phyloP scores from a whole-genome alignment of 2,113 vertebrate genomes.

The Phalacrocorax brasilianus region DNA sequence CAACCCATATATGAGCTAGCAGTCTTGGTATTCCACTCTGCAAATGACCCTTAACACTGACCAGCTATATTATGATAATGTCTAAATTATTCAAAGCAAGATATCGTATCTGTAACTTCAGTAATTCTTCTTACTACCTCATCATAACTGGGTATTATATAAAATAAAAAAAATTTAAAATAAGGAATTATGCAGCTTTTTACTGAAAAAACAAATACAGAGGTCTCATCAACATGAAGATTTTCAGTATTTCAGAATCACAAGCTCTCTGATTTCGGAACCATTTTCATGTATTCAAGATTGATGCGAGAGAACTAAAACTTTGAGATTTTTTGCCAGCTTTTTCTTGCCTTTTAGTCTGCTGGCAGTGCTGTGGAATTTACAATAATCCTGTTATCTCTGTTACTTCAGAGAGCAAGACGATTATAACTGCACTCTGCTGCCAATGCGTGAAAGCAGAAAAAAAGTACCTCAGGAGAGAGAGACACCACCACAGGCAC shows the following conservation, averaged over 20 bases:
- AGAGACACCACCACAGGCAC: constrained; percentile 1
- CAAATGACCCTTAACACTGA: not conserved
- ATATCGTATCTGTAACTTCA: not conserved
- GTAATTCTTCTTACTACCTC: not conserved
- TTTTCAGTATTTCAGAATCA: not conserved
- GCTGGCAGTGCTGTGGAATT: constrained; percentile 46
- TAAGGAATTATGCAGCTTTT: not conserved
- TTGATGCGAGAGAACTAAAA: not conserved
- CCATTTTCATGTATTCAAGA: not conserved
- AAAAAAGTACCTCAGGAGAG: not conserved
- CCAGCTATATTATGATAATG: not conserved
- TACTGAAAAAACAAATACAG: not conserved
- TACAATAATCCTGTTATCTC: constrained; percentile 50
- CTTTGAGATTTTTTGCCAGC: not conserved
- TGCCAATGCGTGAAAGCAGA: constrained; percentile 27
- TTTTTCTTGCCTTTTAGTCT: constrained; percentile 26
- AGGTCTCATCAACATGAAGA: not conserved
- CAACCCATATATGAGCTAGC: not conserved
- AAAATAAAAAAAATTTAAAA: not conserved
- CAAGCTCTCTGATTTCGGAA: not conserved
- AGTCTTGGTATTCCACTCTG: not conserved
- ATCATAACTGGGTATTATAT: not conserved
- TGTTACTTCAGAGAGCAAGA: constrained; percentile 47
- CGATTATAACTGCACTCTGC: constrained; percentile 28
- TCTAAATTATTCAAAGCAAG: not conserved